These are phyloP conservation scores for Tenualosa thibaudeaui DNA, from an alignment of 2,797 vertebrate genomes.

Conservation along the genomic window DNA sequence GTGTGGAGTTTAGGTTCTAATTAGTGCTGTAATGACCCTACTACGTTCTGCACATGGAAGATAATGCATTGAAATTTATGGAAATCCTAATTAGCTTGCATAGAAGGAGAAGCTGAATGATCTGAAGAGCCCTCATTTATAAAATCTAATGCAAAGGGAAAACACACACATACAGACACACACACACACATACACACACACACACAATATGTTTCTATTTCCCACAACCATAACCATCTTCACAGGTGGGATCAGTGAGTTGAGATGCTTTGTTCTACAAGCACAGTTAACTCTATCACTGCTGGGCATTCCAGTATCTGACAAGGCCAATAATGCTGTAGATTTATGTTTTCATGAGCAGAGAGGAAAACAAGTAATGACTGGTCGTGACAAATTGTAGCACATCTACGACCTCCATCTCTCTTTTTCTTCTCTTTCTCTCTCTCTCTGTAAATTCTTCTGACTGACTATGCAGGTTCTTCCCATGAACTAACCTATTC, in stretches of 20 bases:
- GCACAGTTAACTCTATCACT: constrained; percentile 72
- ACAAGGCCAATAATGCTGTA: constrained; percentile 67
- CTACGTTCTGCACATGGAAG: constrained; percentile 71
- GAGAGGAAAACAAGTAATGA: background rate
- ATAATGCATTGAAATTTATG: constrained; percentile 75
- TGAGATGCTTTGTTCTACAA: constrained; percentile 41
- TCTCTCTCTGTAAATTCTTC: constrained; percentile 25
- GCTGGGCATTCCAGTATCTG: constrained; percentile 68
- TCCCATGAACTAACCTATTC: background rate
- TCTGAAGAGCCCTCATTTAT: constrained; percentile 62
- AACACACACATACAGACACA: constrained; percentile 49
- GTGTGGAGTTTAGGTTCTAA: constrained; percentile 65
- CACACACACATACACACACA: constrained; percentile 46
- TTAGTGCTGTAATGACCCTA: constrained; percentile 73
- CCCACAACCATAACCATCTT: constrained; percentile 27
- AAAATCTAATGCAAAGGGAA: constrained; percentile 53
- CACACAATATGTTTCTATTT: constrained; percentile 40
- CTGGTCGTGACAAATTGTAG: too few species aligned
- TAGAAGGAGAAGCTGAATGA: constrained; percentile 64
- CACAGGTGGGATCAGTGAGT: constrained; percentile 29
- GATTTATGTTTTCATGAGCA: constrained; percentile 29
- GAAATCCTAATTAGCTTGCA: constrained; percentile 74
- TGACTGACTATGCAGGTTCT: background rate
- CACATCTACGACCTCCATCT: background rate
- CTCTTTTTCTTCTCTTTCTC: constrained; percentile 21